Evolutionary conservation across 2,888 invertebrate species (phyloP).

Genomic region (Conchocele bisecta): DNA sequence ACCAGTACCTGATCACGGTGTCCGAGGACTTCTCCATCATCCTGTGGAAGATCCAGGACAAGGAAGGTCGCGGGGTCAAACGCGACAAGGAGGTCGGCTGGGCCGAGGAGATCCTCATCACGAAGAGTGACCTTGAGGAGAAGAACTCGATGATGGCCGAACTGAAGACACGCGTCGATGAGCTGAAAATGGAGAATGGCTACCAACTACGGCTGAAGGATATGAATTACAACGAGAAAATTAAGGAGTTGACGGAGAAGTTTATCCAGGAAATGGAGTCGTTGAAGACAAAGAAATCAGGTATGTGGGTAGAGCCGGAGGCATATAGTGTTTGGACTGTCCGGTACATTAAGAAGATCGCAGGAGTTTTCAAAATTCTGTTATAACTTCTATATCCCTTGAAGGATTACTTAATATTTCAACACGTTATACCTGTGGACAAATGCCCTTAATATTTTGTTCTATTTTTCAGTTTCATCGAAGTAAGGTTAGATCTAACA

Average conservation of each 20-base stretch:
- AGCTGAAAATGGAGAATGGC: constrained; percentile 93
- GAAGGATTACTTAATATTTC: no score
- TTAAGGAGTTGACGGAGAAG: constrained; percentile 91
- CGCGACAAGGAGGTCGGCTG: constrained; percentile 90
- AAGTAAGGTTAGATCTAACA: no score
- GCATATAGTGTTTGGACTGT: no score
- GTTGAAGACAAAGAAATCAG: constrained; percentile 87
- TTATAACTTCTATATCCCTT: no score
- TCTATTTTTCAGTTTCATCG: no score
- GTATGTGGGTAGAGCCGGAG: no score
- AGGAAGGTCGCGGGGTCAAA: constrained; percentile 84
- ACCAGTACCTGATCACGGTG: constrained; percentile 88
- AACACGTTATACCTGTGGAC: no score
- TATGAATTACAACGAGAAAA: constrained; percentile 90
- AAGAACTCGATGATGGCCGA: constrained; percentile 88
- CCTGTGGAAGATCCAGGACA: constrained; percentile 91
- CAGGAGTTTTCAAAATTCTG: no score
- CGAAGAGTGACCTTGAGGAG: constrained; percentile 89
- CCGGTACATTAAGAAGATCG: no score
- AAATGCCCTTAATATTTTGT: no score
- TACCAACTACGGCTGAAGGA: constrained; percentile 91
- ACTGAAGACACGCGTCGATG: constrained; percentile 89
- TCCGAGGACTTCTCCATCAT: constrained; percentile 91
- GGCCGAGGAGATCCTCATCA: constrained; percentile 92
- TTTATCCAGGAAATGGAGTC: constrained; percentile 92